phyloP scores from a whole-genome alignment of 2,797 vertebrate genomes.

The Danio aesculapii region DNA sequence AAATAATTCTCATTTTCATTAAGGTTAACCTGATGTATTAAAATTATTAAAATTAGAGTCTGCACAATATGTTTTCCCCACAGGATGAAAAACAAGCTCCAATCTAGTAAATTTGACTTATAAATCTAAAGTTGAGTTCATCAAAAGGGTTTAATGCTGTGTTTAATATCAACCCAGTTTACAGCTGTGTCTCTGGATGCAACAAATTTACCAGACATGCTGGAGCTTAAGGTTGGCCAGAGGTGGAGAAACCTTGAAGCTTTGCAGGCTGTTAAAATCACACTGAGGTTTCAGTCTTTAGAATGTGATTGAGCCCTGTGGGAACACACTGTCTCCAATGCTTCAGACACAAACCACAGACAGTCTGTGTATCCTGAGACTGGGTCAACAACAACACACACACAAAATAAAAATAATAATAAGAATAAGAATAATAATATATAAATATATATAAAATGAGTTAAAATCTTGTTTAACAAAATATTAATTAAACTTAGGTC shows the following conservation, averaged over 20 bases:
- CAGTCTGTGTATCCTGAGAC: not conserved
- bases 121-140: too few relatives aligned
- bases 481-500: too few relatives aligned
- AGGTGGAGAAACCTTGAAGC: slow-evolving; percentile 11
- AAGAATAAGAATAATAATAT: too few relatives aligned
- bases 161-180: slow-evolving; percentile 3
- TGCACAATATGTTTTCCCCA: too few relatives aligned
- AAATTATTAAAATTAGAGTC: too few relatives aligned
- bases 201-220: slow-evolving; percentile 25
- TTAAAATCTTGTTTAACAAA: too few relatives aligned
- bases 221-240: slow-evolving; percentile 23
- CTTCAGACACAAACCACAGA: not conserved
- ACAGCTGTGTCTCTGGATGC: slow-evolving; percentile 11
- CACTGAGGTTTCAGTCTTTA: slow-evolving; percentile 29
- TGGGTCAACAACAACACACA: not conserved
- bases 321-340: slow-evolving; percentile 2
- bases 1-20: too few relatives aligned
- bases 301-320: slow-evolving; percentile 11
- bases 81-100: too few relatives aligned
- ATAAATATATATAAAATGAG: too few relatives aligned
- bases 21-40: too few relatives aligned
- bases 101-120: too few relatives aligned
- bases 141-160: not conserved
- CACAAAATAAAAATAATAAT: too few relatives aligned
- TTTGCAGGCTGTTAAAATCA: slow-evolving; percentile 43